These are phyloP conservation scores for Garrulus glandarius DNA, from an alignment of 2,797 vertebrate species.

Conservation along the genomic window DNA sequence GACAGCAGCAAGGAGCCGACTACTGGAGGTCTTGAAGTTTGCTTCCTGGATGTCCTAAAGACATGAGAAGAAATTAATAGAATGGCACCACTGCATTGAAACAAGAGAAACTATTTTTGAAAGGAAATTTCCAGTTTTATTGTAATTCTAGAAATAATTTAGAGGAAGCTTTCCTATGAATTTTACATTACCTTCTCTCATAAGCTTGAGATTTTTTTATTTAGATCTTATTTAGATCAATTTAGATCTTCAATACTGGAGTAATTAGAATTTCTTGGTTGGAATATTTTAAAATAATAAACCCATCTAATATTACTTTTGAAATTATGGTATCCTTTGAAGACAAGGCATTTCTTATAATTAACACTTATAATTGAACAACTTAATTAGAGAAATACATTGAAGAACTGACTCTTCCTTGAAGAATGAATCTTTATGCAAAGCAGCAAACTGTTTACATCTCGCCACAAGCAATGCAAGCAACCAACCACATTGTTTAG, in stretches of 20 bases:
- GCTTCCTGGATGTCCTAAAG: constrained; percentile 95
- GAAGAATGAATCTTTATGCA: not conserved
- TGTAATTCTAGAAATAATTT: not conserved
- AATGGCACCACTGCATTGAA: accelerated
- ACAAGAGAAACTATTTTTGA: not conserved
- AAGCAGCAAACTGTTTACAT: not conserved
- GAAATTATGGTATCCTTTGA: not conserved
- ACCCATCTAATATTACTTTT: not conserved
- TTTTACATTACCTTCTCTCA: not conserved
- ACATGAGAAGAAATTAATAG: not conserved
- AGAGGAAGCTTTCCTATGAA: not conserved
- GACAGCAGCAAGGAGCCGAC: constrained; percentile 93
- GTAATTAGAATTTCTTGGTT: not conserved
- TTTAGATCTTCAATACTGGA: not conserved
- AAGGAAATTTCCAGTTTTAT: not conserved
- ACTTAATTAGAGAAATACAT: not conserved
- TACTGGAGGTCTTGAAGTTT: constrained; percentile 97
- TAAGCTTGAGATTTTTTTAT: no score
- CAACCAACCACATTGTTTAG: not conserved
- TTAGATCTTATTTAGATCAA: no score
- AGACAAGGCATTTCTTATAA: not conserved
- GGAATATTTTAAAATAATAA: not conserved
- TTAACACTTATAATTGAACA: not conserved
- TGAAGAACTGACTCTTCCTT: not conserved
- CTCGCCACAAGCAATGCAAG: not conserved